A percentile compares a stretch with the other conserved stretches of the same genome.
These are phyloP conservation scores for Stenchaetothrips biformis DNA, from an alignment of 2,888 invertebrate species.

Conservation along the genomic window DNA sequence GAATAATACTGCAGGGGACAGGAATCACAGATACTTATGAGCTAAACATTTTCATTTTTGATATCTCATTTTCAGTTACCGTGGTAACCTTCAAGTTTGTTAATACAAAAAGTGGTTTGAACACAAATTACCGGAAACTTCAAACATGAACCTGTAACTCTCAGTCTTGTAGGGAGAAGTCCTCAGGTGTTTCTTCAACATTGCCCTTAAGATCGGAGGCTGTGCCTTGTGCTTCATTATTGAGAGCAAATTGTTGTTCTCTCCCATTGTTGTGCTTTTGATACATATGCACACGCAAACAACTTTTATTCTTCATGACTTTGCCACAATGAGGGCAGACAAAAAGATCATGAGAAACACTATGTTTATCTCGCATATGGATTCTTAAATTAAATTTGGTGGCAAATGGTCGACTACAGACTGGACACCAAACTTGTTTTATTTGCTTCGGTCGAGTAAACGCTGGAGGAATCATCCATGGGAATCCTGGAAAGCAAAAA, in stretches of 20 bases:
- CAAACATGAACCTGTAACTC: background rate
- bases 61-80: background rate
- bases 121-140: background rate
- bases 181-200: background rate
- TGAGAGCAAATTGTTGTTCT: background rate
- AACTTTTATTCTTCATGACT: conserved; percentile 12
- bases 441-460: background rate
- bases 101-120: background rate
- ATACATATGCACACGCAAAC: background rate
- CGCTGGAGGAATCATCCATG: background rate
- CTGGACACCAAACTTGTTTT: conserved; percentile 16
- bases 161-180: conserved; percentile 8
- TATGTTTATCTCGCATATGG: background rate
- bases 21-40: background rate
- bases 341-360: conserved; percentile 5
- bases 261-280: conserved; percentile 8
- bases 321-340: conserved; percentile 2
- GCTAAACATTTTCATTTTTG: background rate
- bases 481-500: conserved; percentile 5
- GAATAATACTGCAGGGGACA: background rate
- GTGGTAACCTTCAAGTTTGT: background rate
- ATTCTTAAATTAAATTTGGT: conserved; percentile 17
- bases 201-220: background rate
- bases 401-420: conserved; percentile 9
- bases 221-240: background rate